Evolutionary conservation across 2,113 vertebrate genomes (phyloP).

Genomic region (Phrynosoma blainvillii): DNA sequence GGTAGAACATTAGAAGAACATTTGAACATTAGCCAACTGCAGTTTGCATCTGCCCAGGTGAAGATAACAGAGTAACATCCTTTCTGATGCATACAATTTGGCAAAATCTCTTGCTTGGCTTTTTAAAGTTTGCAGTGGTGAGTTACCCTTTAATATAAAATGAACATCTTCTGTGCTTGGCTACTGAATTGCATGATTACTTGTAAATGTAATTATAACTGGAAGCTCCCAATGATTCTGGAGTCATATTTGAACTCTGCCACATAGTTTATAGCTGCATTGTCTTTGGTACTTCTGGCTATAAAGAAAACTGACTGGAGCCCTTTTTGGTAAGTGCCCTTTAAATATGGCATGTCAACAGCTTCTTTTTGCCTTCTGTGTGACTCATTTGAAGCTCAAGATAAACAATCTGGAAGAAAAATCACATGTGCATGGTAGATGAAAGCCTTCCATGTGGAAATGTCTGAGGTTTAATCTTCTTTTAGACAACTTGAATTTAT

Average conservation of each 20-base stretch:
- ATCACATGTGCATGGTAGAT: background rate
- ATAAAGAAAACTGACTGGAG: background rate
- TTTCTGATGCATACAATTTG: background rate
- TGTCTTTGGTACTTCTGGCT: background rate
- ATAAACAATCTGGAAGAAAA: background rate
- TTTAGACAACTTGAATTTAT: background rate
- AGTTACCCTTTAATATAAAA: background rate
- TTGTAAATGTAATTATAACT: background rate
- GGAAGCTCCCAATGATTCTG: background rate
- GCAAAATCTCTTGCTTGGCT: background rate
- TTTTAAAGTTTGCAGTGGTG: background rate
- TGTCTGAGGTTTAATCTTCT: background rate
- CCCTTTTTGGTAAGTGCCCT: background rate
- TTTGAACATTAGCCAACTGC: too few relatives aligned
- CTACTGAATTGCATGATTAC: background rate
- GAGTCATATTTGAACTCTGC: background rate
- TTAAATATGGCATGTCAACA: background rate
- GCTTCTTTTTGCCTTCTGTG: background rate
- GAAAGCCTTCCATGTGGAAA: background rate
- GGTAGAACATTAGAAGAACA: too few relatives aligned
- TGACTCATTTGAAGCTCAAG: background rate
- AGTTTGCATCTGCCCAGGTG: too few relatives aligned
- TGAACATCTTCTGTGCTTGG: background rate
- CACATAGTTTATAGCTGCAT: background rate
- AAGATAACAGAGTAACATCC: background rate